phyloP scores from a whole-genome alignment of 2,888 invertebrate genomes.

The Andricus quercusramuli region DNA sequence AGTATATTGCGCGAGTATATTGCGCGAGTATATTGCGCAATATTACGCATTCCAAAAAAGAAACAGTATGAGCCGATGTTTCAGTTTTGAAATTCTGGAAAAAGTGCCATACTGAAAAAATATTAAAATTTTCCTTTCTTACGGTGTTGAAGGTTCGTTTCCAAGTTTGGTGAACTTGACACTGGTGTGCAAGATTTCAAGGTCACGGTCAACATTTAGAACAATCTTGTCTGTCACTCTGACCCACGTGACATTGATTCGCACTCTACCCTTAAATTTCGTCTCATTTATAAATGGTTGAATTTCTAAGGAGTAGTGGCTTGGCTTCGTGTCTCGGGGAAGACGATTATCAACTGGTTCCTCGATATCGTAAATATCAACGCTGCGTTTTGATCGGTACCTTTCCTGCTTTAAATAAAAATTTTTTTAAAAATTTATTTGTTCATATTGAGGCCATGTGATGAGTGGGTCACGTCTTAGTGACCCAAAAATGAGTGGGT shows the following conservation, averaged over 20 bases:
- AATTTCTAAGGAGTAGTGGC: constrained; percentile 84
- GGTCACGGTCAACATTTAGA: constrained; percentile 84
- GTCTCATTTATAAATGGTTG: constrained; percentile 84
- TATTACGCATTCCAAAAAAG: no score
- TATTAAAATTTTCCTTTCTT: not conserved
- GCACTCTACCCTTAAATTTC: constrained; percentile 84
- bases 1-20: no score
- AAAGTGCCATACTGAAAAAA: no score
- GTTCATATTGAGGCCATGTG: no score
- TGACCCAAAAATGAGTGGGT: no score
- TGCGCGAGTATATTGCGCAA: no score
- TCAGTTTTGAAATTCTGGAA: no score
- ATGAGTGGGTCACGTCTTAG: no score
- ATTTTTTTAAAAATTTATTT: no score
- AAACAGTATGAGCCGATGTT: no score
- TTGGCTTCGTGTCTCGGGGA: constrained; percentile 82
- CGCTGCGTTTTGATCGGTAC: constrained; percentile 79
- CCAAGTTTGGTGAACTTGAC: constrained; percentile 78
- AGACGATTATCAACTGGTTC: constrained; percentile 62
- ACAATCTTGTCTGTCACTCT: constrained; percentile 83
- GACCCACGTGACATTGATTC: constrained; percentile 85
- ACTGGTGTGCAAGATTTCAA: constrained; percentile 81
- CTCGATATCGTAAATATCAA: constrained; percentile 83
- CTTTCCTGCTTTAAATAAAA: constrained; percentile 31
- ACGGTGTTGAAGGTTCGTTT: not conserved